Evolutionary conservation across 2,888 invertebrate genomes (phyloP).

Genomic region (Drosophila antonietae): DNA sequence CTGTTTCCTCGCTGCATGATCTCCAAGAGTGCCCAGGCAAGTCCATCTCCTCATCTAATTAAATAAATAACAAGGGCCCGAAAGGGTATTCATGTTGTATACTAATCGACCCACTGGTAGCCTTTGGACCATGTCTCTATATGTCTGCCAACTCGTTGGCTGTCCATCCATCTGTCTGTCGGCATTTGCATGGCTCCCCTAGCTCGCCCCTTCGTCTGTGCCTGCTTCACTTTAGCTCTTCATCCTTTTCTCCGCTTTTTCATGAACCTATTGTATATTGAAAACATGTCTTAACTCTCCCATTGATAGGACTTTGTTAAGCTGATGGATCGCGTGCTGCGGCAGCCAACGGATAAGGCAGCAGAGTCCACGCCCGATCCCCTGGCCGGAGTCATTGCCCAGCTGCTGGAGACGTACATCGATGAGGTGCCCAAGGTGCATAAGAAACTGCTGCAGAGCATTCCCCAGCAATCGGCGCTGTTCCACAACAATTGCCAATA

Average conservation of each 20-base stretch:
- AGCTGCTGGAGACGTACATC: slow-evolving; percentile 90
- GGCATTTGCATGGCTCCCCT: too few species aligned
- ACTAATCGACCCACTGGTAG: not conserved
- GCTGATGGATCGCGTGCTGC: slow-evolving; percentile 82
- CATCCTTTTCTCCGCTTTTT: too few species aligned
- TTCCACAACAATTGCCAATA: slow-evolving; percentile 97
- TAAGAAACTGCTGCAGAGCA: slow-evolving; percentile 90
- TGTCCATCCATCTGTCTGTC: not conserved
- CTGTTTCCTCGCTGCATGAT: slow-evolving; percentile 84
- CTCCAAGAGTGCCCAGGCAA: slow-evolving; percentile 84
- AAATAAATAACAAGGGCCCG: too few species aligned
- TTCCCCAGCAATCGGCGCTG: slow-evolving; percentile 94
- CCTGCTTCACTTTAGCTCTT: not conserved
- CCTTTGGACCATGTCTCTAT: not conserved
- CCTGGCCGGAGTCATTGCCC: slow-evolving; percentile 58
- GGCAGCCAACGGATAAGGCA: slow-evolving; percentile 60
- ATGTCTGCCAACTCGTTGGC: not conserved
- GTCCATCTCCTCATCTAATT: not conserved
- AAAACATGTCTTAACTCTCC: not conserved
- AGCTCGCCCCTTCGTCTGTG: not conserved
- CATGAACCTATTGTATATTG: not conserved
- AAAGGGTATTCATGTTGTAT: not conserved
- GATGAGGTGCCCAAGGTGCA: slow-evolving; percentile 92
- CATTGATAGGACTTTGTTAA: slow-evolving; percentile 76
- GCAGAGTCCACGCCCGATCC: slow-evolving; percentile 24